Base-by-base conservation (phyloP, 1,140 invertebrate genomes). In the Drosophila nigrodunni region DNA sequence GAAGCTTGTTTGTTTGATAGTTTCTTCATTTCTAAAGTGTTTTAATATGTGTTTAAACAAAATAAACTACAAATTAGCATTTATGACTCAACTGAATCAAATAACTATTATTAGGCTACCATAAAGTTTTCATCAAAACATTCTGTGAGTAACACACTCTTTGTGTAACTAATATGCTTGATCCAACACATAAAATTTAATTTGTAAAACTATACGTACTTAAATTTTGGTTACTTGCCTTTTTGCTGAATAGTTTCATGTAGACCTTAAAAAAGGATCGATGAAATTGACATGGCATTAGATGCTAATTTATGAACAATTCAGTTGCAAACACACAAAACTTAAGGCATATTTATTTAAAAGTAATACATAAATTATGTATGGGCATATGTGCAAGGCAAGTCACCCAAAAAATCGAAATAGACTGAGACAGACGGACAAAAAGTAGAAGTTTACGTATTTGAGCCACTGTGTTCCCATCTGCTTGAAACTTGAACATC, bases 281-380 rank as follows among this genome's bases (percentile, higher is more conserved):
- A 43, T 13, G 7, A 43, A 43, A 7, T 72, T 55, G 64, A 59
- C 18, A 54, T 3, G n/a, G 64, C 64, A 69, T 25, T 34, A 41
- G 66, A 68, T 75, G 59, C 67, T 64, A 71, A 74, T 62, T 74
- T 69, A 74, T 60, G 57, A 54, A 54, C 44, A 67, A 54, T 54
- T 66, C 54, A 74, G 15, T 15, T 15, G 15, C 15, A 15, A 15
- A 15, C 58, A 37, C 67, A 47, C 44, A 72, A 82, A 59, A 70
- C 61, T 70, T 55, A 43, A 43, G 50, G 65, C 54, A 74, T 77
- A 80, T 83, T 59, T 46, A 75, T 83, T 85, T 77, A 85, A 83
- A 85, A 78, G 74, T 77, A 67, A 60, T 57, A 82, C 81, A 83
- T 83, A 83, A 83, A 85, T 83, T 83, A 85, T 77, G 64, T 59